Conservation (phyloP, 2,797 vertebrate species). For the Sebastes minor region DNA sequence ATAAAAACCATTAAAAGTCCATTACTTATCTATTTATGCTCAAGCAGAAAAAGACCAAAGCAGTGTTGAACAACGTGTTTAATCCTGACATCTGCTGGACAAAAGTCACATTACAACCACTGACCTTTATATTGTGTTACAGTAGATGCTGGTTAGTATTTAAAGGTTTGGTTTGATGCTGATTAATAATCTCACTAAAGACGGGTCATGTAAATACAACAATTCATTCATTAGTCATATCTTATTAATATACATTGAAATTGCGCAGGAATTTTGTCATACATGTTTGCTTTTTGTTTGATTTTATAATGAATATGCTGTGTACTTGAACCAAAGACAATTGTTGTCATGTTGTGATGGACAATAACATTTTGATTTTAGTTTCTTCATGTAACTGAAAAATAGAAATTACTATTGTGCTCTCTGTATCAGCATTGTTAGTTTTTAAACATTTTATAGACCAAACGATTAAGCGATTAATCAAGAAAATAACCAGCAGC, state of each 20-base stretch:
- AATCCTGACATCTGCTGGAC: constrained; percentile 64
- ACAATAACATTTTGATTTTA: no score
- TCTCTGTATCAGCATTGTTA: background rate
- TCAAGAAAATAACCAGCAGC: background rate
- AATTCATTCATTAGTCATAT: background rate
- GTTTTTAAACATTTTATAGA: background rate
- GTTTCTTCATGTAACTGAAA: background rate
- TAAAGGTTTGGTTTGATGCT: background rate
- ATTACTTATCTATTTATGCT: background rate
- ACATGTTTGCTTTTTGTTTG: no score
- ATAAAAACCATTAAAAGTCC: constrained; percentile 15
- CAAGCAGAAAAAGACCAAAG: background rate
- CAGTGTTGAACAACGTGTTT: background rate
- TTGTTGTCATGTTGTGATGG: background rate
- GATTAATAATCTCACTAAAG: background rate
- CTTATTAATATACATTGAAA: background rate
- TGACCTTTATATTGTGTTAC: background rate
- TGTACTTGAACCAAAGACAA: background rate
- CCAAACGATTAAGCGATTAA: background rate
- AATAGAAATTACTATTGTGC: background rate
- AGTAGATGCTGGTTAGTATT: no score
- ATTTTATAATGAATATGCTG: no score
- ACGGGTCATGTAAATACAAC: background rate
- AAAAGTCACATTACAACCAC: background rate
- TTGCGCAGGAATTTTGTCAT: no score